Percentiles rank a stretch among this genome's conserved stretches.
phyloP scores from a whole-genome alignment of 2,797 vertebrate species.

The Manis crassicaudata region DNA sequence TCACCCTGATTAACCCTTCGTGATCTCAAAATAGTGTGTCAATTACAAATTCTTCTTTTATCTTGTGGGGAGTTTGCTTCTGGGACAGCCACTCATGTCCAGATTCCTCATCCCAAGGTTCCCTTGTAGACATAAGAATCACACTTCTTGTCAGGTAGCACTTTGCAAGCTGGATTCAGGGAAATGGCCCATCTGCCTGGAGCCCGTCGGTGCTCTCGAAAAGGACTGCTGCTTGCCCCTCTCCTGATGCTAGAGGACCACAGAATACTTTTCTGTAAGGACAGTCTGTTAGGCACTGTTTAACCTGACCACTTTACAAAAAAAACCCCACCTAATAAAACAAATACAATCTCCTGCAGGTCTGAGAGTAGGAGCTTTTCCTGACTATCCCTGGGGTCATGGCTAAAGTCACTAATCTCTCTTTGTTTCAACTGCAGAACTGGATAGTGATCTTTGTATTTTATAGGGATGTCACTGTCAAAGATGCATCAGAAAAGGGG shows the following conservation, averaged over 20 bases:
- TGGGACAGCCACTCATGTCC: not conserved
- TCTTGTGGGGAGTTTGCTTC: not conserved
- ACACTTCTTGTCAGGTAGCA: not conserved
- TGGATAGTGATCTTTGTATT: not conserved
- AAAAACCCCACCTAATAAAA: not conserved
- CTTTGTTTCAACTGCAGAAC: not conserved
- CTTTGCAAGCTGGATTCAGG: not conserved
- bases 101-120: not conserved
- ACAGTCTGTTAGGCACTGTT: not conserved
- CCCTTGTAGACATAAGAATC: not conserved
- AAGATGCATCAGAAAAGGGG: not conserved
- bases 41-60: slow-evolving; percentile 16
- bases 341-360: not conserved
- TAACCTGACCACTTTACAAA: not conserved
- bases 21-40: not conserved
- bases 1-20: not conserved
- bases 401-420: not conserved
- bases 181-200: not conserved
- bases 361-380: not conserved
- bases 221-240: not conserved
- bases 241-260: not conserved
- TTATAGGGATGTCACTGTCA: not conserved
- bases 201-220: not conserved
- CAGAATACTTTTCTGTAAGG: not conserved
- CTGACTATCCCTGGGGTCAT: not conserved